These are phyloP conservation scores for Melospiza melodia DNA, from an alignment of 2,113 vertebrate genomes.

Conservation along the genomic window DNA sequence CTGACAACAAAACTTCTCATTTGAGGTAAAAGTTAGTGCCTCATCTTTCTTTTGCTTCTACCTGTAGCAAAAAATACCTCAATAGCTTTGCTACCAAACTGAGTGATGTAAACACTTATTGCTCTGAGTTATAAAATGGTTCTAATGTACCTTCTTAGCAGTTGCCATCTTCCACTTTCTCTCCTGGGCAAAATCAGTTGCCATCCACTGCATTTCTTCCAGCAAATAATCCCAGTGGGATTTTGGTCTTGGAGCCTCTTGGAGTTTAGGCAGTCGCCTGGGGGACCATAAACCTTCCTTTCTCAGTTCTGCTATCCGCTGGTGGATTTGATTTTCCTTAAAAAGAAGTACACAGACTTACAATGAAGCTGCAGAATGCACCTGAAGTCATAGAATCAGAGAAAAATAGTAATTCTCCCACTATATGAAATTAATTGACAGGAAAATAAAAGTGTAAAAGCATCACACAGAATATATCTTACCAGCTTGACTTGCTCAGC, in stretches of 20 bases:
- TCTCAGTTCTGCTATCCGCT: slow-evolving; percentile 87
- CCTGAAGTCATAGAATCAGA: background rate
- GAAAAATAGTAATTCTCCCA: background rate
- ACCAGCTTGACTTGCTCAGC: slow-evolving; percentile 94
- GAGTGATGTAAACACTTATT: background rate
- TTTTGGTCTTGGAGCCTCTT: slow-evolving; percentile 89
- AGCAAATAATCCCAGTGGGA: slow-evolving; percentile 98
- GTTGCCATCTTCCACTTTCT: slow-evolving; percentile 95
- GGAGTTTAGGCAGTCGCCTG: slow-evolving; percentile 89
- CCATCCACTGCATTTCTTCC: slow-evolving; percentile 99
- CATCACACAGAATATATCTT: background rate
- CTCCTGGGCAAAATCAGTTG: slow-evolving; percentile 96
- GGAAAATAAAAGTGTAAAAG: background rate
- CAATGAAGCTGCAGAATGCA: background rate
- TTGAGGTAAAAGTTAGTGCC: background rate
- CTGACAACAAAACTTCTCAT: background rate
- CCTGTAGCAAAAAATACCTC: background rate
- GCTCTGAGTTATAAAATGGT: background rate
- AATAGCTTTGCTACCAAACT: background rate
- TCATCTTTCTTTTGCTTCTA: background rate
- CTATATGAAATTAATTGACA: background rate
- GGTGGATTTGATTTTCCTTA: slow-evolving; percentile 90
- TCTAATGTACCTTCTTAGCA: slow-evolving; percentile 88
- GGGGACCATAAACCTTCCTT: slow-evolving; percentile 96
- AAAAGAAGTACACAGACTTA: background rate